These are phyloP conservation scores for Myiotriccus ornatus DNA, from an alignment of 2,797 vertebrate genomes.

Conservation along the genomic window DNA sequence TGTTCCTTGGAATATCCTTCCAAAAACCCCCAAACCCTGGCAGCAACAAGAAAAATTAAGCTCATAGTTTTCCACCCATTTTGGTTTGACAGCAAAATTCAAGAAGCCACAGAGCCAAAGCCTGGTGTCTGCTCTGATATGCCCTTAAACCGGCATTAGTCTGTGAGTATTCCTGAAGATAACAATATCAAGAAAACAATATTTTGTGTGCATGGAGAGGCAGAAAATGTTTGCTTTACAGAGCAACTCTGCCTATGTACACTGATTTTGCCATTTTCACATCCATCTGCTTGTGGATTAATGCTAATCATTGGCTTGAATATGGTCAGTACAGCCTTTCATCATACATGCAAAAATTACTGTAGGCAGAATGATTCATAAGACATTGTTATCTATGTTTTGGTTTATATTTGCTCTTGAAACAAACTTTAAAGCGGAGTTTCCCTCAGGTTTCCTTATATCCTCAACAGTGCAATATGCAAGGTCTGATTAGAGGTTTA, in stretches of 20 bases:
- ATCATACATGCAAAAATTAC: background rate
- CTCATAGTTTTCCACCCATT: background rate
- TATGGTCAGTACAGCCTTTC: background rate
- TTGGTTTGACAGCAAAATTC: background rate
- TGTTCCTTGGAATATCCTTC: background rate
- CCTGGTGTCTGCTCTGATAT: background rate
- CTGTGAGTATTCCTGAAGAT: background rate
- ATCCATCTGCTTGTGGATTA: background rate
- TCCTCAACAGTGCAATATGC: background rate
- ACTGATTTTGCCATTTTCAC: conserved; percentile 21
- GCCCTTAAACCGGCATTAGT: background rate
- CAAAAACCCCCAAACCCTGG: fast-evolving
- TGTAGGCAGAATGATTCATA: background rate
- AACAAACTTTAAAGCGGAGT: background rate
- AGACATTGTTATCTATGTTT: background rate
- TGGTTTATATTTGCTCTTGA: background rate
- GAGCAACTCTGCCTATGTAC: background rate
- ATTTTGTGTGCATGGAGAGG: background rate
- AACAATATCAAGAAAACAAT: background rate
- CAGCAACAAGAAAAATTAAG: background rate
- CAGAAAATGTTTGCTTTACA: background rate
- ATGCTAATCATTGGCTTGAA: background rate
- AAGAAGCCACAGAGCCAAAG: background rate
- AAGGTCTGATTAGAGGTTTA: background rate
- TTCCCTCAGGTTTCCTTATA: background rate